Conservation (phyloP, 2,797 vertebrate species). For the Gorsachius magnificus region DNA sequence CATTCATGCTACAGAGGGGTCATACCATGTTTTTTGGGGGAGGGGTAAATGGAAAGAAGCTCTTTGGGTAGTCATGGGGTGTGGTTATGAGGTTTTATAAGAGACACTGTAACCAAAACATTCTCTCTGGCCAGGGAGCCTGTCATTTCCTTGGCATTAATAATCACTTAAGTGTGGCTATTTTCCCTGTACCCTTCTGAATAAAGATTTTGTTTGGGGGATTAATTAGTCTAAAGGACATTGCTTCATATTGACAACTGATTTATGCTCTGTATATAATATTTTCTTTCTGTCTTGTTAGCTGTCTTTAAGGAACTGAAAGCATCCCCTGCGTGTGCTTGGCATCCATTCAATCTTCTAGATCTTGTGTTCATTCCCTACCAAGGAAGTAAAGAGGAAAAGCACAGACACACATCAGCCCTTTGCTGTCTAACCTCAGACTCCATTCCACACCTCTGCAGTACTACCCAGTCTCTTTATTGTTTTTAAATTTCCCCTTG, state of each 20-base stretch:
- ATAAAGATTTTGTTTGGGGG: not conserved
- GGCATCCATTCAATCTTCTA: not conserved
- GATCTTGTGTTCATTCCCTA: not conserved
- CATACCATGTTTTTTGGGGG: not conserved
- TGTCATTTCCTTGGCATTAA: not conserved
- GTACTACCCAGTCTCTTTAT: not conserved
- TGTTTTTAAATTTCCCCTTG: not conserved
- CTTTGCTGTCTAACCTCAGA: not conserved
- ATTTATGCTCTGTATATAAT: not conserved
- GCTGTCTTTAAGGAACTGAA: not conserved
- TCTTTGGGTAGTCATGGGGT: not conserved
- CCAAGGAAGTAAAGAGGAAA: not conserved
- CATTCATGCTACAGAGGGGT: not conserved
- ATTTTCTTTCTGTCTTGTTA: not conserved
- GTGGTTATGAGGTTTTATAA: not conserved
- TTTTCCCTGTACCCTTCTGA: not conserved
- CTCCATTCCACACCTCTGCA: not conserved
- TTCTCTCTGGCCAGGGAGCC: not conserved
- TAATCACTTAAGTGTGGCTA: not conserved
- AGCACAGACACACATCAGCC: not conserved
- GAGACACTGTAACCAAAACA: not conserved
- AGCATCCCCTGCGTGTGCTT: not conserved
- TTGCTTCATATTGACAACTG: not conserved
- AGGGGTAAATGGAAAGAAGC: not conserved
- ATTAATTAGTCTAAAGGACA: not conserved